These are phyloP conservation scores for Centropyge bicolor DNA, from an alignment of 2,797 vertebrate genomes.

Conservation along the genomic window DNA sequence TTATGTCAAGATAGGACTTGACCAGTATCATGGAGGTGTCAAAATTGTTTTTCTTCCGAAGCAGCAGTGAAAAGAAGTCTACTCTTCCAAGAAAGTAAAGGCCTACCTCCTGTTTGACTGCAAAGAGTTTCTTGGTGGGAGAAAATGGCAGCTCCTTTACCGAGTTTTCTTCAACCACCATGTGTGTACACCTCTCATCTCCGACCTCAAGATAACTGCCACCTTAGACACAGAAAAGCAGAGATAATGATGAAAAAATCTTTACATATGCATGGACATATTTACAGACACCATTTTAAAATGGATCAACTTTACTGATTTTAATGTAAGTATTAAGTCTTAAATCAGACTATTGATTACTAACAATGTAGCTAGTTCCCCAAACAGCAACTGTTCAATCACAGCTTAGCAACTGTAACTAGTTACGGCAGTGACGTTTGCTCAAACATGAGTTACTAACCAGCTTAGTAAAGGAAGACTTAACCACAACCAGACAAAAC, in stretches of 20 bases:
- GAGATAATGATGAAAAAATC: not conserved
- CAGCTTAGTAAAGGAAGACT: not conserved
- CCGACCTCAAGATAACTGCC: slow-evolving; percentile 89
- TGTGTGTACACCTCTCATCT: slow-evolving; percentile 93
- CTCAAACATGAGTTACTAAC: not conserved
- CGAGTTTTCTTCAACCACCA: slow-evolving; percentile 95
- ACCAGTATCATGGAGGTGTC: not conserved
- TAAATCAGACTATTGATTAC: not conserved
- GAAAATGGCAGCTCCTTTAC: slow-evolving; percentile 94
- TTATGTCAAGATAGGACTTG: slow-evolving; percentile 5
- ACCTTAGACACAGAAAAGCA: slow-evolving; percentile 79
- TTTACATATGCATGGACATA: not conserved
- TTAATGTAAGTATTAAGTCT: not conserved
- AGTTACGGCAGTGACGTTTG: not conserved
- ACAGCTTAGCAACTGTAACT: not conserved
- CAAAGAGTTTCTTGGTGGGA: slow-evolving; percentile 89
- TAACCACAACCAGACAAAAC: not conserved
- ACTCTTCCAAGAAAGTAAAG: not conserved
- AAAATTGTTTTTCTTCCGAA: not conserved
- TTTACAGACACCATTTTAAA: not conserved
- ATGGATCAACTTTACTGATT: not conserved
- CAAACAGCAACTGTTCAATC: not conserved
- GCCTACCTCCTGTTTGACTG: slow-evolving; percentile 97
- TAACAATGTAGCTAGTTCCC: not conserved
- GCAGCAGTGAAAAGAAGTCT: not conserved